A percentile compares a stretch with the other conserved stretches of the same genome.
phyloP scores from a whole-genome alignment of 2,113 vertebrate genomes.

The Heterochromis multidens region DNA sequence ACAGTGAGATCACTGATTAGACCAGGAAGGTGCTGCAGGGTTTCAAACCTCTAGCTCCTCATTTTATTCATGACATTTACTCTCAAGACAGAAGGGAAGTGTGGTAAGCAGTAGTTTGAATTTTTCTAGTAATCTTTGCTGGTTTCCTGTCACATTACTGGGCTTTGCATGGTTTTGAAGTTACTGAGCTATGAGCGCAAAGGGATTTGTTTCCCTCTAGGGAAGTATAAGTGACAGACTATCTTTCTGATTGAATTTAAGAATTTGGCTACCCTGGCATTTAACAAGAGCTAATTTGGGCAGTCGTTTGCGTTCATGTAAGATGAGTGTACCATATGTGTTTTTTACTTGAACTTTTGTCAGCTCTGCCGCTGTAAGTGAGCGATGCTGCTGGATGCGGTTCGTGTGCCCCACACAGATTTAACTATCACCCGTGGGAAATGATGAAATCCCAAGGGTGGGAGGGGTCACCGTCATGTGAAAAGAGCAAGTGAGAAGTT shows the following conservation, averaged over 20 bases:
- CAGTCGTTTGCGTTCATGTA: constrained; percentile 8
- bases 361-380: background rate
- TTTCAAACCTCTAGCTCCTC: background rate
- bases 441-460: constrained; percentile 8
- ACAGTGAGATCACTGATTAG: constrained; percentile 11
- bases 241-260: constrained; percentile 35
- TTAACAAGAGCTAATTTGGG: constrained; percentile 29
- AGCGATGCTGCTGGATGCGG: constrained; percentile 12
- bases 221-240: constrained; percentile 33
- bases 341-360: background rate
- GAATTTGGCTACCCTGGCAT: constrained; percentile 6
- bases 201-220: constrained; percentile 32
- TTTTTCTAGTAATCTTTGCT: background rate
- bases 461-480: constrained; percentile 24
- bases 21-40: background rate
- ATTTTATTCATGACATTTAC: background rate
- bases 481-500: constrained; percentile 35
- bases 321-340: background rate
- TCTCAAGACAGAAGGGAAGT: background rate
- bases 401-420: constrained; percentile 24
- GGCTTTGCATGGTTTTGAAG: background rate
- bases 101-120: constrained; percentile 12
- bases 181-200: constrained; percentile 21
- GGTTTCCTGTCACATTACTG: background rate
- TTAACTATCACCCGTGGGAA: constrained; percentile 55